Base-by-base conservation (phyloP, 37 sponge, comb jelly and placozoan species). In the Dysidea cf. avara region DNA sequence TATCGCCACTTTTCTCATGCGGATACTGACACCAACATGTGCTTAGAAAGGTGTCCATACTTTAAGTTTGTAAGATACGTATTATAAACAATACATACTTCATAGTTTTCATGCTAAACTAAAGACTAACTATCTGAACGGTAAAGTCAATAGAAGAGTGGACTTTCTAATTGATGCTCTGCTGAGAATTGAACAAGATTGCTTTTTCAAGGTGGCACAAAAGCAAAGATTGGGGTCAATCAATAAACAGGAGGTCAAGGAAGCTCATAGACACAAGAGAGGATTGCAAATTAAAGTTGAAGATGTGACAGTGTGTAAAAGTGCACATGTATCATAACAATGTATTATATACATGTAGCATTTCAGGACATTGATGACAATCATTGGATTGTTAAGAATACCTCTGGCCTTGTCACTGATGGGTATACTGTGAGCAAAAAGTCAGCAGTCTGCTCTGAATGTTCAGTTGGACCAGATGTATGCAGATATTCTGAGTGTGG, bases 31-130 rank as follows among this genome's bases (percentile, higher is more conserved):
- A 60, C 62, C 7, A 58, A 74, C 50, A 74, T 60, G 62, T 64
- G 62, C 55, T 52, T 64, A 28, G 60, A 72, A 32, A 72, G 60
- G 60, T 56, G 9, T 43, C 5, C 46, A 5, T 43, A 43, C 46
- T 12, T 43, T 43, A 12, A 43, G 46, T 12, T 43, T 43, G 9
- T 9, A 12, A 5, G 9, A 6, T 6, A 6, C 35, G 35, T 21
- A 21, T 1, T 58, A 57, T 33, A 39, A n/a, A n/a, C 34, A 38
- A 18, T 9, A 30, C 11, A 29, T 63, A 26, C 46, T 43, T 43
- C 46, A 26, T 52, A 78, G 79, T 31, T 78, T 66, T 48, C 69
- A 78, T 32, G 67, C 66, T 31, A 78, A 78, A 25, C 48, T 78
- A 59, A 78, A 78, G 53, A 78, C 79, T 17, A 55, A 57, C 18